Conservation (phyloP, 2,888 invertebrate genomes). For the Xanthia togata region DNA sequence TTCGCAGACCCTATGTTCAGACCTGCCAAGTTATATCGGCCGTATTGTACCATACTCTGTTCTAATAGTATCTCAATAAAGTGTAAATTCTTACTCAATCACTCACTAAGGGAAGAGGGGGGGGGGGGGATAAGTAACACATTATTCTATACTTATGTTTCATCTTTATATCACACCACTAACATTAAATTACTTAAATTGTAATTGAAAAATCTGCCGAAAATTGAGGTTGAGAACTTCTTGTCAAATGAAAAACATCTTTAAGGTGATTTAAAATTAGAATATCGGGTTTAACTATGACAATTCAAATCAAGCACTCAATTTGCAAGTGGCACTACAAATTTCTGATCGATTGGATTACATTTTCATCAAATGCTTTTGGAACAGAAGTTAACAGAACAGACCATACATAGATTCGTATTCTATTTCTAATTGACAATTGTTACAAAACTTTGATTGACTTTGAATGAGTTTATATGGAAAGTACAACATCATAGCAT, state of each 20-base stretch:
- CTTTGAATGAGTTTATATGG: no score
- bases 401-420: background rate
- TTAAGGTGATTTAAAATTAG: no score
- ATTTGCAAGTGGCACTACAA: background rate
- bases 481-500: background rate
- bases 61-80: background rate
- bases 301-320: background rate
- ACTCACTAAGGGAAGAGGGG: background rate
- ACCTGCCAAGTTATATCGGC: no score
- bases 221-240: no score
- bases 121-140: background rate
- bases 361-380: background rate
- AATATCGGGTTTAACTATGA: no score
- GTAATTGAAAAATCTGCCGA: no score
- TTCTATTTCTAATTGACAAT: background rate
- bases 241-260: no score
- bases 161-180: background rate
- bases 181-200: no score
- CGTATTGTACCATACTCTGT: background rate
- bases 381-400: background rate
- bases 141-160: background rate
- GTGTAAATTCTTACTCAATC: background rate
- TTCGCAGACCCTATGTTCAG: no score
- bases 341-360: background rate
- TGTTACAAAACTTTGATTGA: background rate